Evolutionary conservation across 64 coral and sea anemone genomes (phyloP), one percentile per base, ranked within the genome.

Genomic region (Catalaphyllia jardinei): DNA sequence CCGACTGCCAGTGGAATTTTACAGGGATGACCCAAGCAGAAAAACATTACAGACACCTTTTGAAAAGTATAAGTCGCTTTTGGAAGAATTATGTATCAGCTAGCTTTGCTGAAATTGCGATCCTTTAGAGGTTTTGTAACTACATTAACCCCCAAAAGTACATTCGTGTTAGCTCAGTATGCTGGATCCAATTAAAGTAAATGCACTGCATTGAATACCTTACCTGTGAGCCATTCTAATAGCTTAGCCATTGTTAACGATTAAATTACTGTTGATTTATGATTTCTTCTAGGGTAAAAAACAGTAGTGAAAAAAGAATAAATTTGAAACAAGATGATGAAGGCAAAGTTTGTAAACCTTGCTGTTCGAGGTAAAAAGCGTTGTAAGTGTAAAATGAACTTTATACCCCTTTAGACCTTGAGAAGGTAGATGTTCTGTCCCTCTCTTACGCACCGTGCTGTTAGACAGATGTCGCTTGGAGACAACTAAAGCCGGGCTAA

Each of bases 261-360:
- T 84, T 84, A 42, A 69, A 22, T 71, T 84, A 69, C 62, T 4
- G 22, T 84, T 84, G 81, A 84, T 84, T 69, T 84, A 84, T 84
- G 62, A 84, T 84, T 84, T 84, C 62, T 65, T 81, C 28, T 55
- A 0, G 10, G 31, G 33, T 2, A 84, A n/a, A 27, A 84, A 50
- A 13, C 22, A 13, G 10, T 4, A 20, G n/a, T 27, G 15, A 10
- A 55, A 17, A 54, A 24, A 51, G 54, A 67, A 6, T 55, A 75
- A 75, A 39, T 18, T 12, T 42, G 33, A 75, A 55, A 55, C 52
- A 55, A 55, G 8, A 8, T 9, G 52, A 55, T 11, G 52, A 55
- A 55, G 52, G 52, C 52, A 14, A 55, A 55, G 13, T 55, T 4
- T 55, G 52, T 55, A 11, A 39, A 4, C 13, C 13, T 55, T 6